phyloP scores from a whole-genome alignment of 92 coral and sea anemone species.

The Pocillopora meandrina region DNA sequence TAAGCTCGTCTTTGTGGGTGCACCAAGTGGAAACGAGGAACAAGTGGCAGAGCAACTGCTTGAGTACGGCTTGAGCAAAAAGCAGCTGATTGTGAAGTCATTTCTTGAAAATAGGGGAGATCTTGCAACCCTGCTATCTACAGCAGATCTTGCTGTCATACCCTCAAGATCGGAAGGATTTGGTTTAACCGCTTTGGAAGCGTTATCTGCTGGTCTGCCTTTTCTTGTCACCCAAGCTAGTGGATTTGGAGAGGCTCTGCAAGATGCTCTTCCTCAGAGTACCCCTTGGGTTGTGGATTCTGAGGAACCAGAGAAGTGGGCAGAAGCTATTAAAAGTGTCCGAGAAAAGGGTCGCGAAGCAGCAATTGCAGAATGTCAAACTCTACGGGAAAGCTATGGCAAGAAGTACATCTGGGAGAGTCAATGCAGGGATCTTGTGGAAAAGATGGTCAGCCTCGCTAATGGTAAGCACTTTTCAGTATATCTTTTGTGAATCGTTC shows the following conservation, averaged over 20 bases:
- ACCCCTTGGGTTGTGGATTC: background rate
- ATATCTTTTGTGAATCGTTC: no score
- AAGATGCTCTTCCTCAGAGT: background rate
- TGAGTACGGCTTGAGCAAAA: background rate
- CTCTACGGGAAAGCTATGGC: background rate
- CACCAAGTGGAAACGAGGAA: background rate
- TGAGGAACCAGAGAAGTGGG: background rate
- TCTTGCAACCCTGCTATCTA: background rate
- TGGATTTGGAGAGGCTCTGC: constrained; percentile 3
- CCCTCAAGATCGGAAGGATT: constrained; percentile 1
- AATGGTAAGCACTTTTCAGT: background rate
- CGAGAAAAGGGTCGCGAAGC: background rate
- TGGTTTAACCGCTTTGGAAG: constrained; percentile 5
- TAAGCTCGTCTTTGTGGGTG: background rate
- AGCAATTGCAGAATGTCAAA: background rate
- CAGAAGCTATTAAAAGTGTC: background rate
- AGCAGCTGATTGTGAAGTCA: constrained; percentile 6
- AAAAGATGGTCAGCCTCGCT: background rate
- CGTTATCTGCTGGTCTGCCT: background rate
- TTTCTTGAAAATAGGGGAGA: background rate
- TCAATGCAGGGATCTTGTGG: background rate
- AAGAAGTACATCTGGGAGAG: background rate
- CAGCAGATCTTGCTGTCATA: background rate
- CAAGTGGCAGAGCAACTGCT: background rate
- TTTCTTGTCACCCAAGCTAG: background rate